Conservation (phyloP, 92 coral and sea anemone genomes). For the Palythoa heliodiscus region DNA sequence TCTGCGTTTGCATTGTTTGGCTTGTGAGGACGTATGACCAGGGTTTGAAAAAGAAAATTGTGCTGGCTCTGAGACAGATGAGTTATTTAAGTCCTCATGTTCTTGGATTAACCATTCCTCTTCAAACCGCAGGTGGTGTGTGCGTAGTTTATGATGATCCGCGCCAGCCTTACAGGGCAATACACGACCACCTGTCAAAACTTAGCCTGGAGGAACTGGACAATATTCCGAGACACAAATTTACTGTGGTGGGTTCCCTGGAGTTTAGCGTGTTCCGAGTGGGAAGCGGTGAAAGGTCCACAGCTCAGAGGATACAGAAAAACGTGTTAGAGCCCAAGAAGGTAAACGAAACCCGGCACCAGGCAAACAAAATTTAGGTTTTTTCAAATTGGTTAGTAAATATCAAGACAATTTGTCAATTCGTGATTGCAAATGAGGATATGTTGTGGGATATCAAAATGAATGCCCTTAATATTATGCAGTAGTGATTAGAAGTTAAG, state of each 20-base stretch:
- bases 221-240: slow-evolving; percentile 66
- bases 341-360: neutral
- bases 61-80: neutral
- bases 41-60: too few relatives aligned
- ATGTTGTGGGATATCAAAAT: too few relatives aligned
- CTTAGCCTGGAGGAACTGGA: slow-evolving; percentile 57
- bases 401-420: too few relatives aligned
- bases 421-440: too few relatives aligned
- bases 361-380: too few relatives aligned
- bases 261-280: slow-evolving; percentile 79
- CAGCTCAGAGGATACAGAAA: slow-evolving; percentile 48
- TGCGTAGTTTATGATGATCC: slow-evolving; percentile 81
- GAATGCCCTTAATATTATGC: too few relatives aligned
- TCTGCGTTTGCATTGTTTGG: too few relatives aligned
- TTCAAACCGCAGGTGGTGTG: slow-evolving; percentile 44
- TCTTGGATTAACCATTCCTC: too few relatives aligned
- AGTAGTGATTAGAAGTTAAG: neutral
- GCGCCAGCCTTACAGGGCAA: slow-evolving; percentile 57
- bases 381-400: too few relatives aligned
- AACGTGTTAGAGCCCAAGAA: slow-evolving; percentile 65
- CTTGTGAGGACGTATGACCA: too few relatives aligned
- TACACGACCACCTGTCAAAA: slow-evolving; percentile 59
- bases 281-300: slow-evolving; percentile 39
- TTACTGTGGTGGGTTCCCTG: slow-evolving; percentile 62
- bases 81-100: too few relatives aligned